phyloP scores from a whole-genome alignment of 2,888 invertebrate genomes.

The Watsonalla binaria region DNA sequence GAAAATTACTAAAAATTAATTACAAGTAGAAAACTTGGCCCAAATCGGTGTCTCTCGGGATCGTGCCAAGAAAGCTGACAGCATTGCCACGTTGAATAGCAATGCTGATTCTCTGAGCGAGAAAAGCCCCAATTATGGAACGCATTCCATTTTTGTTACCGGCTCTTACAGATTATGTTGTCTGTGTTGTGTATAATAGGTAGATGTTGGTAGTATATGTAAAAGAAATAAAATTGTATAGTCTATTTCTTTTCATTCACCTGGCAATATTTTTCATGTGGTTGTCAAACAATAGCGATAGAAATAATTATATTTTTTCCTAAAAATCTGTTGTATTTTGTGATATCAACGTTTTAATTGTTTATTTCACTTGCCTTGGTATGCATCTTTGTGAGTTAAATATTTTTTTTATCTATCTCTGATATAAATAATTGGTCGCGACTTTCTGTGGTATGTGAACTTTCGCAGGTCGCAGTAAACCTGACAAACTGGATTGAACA shows the following conservation, averaged over 20 bases:
- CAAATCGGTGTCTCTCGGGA: too few species aligned
- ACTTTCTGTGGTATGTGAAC: slow-evolving; percentile 25
- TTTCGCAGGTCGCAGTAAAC: slow-evolving; percentile 59
- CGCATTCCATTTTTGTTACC: too few species aligned
- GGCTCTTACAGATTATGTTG: too few species aligned
- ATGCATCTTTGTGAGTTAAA: slow-evolving; percentile 17
- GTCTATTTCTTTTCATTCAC: slow-evolving; percentile 6
- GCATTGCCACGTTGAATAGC: too few species aligned
- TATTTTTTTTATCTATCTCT: slow-evolving; percentile 3
- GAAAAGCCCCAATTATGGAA: too few species aligned
- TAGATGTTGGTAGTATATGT: too few species aligned
- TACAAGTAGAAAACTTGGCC: too few species aligned
- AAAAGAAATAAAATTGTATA: too few species aligned
- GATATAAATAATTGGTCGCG: slow-evolving; percentile 10
- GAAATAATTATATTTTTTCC: slow-evolving; percentile 31
- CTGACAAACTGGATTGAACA: slow-evolving; percentile 67
- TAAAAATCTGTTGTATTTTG: slow-evolving; percentile 42
- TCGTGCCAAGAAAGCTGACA: too few species aligned
- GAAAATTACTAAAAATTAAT: too few species aligned
- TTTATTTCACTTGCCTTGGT: slow-evolving; percentile 37
- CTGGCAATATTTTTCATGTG: slow-evolving; percentile 33
- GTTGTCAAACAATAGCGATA: slow-evolving; percentile 47
- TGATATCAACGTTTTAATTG: slow-evolving; percentile 16
- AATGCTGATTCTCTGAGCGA: too few species aligned
- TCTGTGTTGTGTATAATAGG: too few species aligned